Percentiles rank a stretch among this genome's conserved stretches.
Conservation (phyloP, 2,113 vertebrate genomes). For the Acrocephalus arundinaceus region DNA sequence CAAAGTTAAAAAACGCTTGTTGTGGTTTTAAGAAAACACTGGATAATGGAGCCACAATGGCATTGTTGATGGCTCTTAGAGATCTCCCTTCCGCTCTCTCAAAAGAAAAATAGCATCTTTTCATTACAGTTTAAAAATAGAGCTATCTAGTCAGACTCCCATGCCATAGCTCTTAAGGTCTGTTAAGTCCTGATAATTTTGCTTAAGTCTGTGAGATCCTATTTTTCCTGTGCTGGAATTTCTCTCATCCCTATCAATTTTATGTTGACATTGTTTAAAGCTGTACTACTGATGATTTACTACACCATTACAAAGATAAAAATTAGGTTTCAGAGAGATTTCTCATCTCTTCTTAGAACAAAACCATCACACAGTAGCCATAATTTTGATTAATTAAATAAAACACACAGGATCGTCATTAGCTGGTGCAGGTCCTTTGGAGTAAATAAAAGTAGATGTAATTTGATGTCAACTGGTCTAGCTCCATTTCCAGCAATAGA, state of each 20-base stretch:
- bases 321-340: not conserved
- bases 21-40: not conserved
- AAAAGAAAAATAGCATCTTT: not conserved
- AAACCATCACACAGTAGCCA: not conserved
- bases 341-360: not conserved
- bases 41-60: not conserved
- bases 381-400: not conserved
- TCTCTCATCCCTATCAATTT: not conserved
- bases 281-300: not conserved
- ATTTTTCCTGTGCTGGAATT: not conserved
- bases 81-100: not conserved
- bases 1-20: not conserved
- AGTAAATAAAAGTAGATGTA: not conserved
- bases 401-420: not conserved
- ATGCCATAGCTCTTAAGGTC: not conserved
- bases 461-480: not conserved
- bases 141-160: not conserved
- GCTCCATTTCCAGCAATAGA: not conserved
- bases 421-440: not conserved
- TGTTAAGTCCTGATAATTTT: not conserved
- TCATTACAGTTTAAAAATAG: not conserved
- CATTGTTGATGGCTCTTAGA: not conserved
- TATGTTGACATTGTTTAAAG: not conserved
- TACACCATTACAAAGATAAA: not conserved
- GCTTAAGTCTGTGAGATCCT: not conserved